Evolutionary conservation across 2,888 invertebrate species (phyloP).

Genomic region (Dynastes tityus): DNA sequence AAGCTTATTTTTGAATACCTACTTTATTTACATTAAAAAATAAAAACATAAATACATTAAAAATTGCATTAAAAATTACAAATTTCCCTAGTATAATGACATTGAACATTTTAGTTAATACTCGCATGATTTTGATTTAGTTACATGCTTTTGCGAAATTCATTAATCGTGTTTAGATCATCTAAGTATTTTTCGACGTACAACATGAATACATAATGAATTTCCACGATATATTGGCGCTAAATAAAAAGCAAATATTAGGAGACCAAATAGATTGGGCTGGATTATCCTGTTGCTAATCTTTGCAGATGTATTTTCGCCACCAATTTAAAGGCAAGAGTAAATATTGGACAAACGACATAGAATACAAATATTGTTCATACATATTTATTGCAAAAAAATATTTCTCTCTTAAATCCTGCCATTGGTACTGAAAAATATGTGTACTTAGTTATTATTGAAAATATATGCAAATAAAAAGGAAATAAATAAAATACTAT

Average conservation of each 20-base stretch:
- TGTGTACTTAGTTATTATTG: neutral
- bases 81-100: too few species aligned
- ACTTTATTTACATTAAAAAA: too few species aligned
- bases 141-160: slow-evolving; percentile 25
- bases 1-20: too few species aligned
- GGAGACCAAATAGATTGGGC: neutral
- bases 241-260: slow-evolving; percentile 9
- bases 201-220: neutral
- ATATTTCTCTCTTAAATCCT: too few species aligned
- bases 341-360: neutral
- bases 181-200: neutral
- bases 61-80: too few species aligned
- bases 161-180: neutral
- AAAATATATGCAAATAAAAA: neutral
- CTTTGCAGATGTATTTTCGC: slow-evolving; percentile 1
- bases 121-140: neutral
- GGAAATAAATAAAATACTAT: neutral
- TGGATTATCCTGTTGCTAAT: slow-evolving; percentile 19
- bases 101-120: too few species aligned
- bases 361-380: neutral
- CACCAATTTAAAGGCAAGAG: neutral
- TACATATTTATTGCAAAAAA: neutral
- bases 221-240: neutral
- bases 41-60: too few species aligned
- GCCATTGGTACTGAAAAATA: neutral